Conservation (phyloP, 1,140 invertebrate genomes). For the Agrypnia vestita region DNA sequence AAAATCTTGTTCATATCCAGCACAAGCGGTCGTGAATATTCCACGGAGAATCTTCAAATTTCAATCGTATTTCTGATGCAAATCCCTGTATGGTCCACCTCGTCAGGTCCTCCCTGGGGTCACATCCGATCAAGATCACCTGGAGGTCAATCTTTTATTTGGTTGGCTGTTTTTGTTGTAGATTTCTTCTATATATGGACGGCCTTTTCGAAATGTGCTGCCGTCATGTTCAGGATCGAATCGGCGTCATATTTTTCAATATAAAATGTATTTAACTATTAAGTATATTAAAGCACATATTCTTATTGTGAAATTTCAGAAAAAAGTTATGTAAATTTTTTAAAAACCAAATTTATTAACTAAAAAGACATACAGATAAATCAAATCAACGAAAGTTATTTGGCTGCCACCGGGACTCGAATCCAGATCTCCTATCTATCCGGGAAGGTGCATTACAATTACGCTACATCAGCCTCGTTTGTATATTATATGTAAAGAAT, state of each 20-base stretch:
- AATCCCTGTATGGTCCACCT: background rate
- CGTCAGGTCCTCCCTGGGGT: background rate
- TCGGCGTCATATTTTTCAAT: background rate
- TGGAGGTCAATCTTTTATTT: constrained; percentile 38
- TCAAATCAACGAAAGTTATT: too few relatives aligned
- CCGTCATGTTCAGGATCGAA: background rate
- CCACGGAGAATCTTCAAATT: constrained; percentile 6
- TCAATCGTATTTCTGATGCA: constrained; percentile 33
- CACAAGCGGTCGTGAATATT: background rate
- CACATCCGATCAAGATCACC: constrained; percentile 43
- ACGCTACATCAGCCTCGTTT: too few relatives aligned
- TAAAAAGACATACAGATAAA: too few relatives aligned
- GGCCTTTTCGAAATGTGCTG: constrained; percentile 18
- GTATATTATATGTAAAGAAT: too few relatives aligned
- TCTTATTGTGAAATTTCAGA: too few relatives aligned
- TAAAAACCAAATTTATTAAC: too few relatives aligned
- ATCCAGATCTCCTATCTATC: too few relatives aligned
- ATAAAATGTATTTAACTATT: too few relatives aligned
- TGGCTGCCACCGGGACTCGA: too few relatives aligned
- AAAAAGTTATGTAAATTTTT: too few relatives aligned
- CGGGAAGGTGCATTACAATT: too few relatives aligned
- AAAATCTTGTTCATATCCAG: constrained; percentile 5
- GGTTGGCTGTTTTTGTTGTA: constrained; percentile 26
- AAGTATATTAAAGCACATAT: too few relatives aligned
- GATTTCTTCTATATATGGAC: constrained; percentile 29